Evolutionary conservation across 1,140 invertebrate genomes (phyloP).

Genomic region (Kradibia gibbosae): DNA sequence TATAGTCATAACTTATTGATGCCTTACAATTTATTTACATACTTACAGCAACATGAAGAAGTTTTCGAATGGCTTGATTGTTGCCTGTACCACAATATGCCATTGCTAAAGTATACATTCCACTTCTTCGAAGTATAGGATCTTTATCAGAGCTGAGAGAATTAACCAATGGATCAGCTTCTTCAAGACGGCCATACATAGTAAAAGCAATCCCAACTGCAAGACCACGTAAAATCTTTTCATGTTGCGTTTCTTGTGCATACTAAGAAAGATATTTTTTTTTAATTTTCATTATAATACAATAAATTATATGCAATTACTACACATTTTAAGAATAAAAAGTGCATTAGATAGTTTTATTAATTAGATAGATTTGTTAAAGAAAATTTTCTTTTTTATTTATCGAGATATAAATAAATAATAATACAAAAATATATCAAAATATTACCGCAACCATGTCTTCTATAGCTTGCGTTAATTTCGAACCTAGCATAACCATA

Average conservation of each 20-base stretch:
- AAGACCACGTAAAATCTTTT: constrained; percentile 96
- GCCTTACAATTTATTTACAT: too few species aligned
- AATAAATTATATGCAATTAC: too few species aligned
- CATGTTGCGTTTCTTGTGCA: constrained; percentile 95
- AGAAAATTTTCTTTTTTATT: too few species aligned
- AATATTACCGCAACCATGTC: constrained; percentile 90
- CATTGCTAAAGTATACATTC: constrained; percentile 98
- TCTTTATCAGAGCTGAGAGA: constrained; percentile 90
- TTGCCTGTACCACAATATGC: constrained; percentile 99
- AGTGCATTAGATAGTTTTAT: too few species aligned
- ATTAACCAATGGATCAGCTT: constrained; percentile 94
- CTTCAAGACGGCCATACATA: constrained; percentile 97
- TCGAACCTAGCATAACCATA: constrained; percentile 97
- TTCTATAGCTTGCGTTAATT: constrained; percentile 88
- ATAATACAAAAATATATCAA: background rate
- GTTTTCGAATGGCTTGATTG: constrained; percentile 94
- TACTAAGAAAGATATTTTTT: constrained; percentile 71
- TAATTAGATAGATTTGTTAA: too few species aligned
- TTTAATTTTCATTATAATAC: constrained; percentile 8
- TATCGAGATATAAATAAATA: too few species aligned
- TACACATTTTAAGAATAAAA: too few species aligned
- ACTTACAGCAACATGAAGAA: constrained; percentile 95
- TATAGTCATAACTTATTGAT: too few species aligned
- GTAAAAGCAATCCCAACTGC: constrained; percentile 96
- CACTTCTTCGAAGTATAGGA: constrained; percentile 90